Evolutionary conservation across 2,113 vertebrate species (phyloP).

Genomic region (Eubucco bourcierii): DNA sequence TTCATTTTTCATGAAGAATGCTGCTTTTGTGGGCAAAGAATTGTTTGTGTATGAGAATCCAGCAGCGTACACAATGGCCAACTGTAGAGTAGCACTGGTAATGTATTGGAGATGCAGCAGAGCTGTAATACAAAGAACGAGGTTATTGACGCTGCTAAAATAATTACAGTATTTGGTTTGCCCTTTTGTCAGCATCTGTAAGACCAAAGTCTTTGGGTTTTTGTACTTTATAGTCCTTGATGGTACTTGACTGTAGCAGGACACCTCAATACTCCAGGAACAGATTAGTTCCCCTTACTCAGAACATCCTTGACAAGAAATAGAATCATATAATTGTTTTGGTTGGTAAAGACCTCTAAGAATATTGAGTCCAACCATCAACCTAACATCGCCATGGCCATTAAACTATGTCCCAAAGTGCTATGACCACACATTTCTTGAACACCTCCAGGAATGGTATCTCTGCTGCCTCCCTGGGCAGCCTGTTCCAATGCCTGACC

Average conservation of each 20-base stretch:
- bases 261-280: not conserved
- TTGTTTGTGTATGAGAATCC: not conserved
- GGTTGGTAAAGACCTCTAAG: too few species aligned
- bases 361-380: too few species aligned
- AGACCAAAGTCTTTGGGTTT: not conserved
- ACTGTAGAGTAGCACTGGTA: not conserved
- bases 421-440: too few species aligned
- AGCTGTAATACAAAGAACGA: not conserved
- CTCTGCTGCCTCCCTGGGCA: too few species aligned
- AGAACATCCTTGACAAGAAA: not conserved
- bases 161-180: not conserved
- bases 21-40: not conserved
- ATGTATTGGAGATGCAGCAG: not conserved
- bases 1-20: not conserved
- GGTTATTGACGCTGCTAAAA: not conserved
- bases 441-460: too few species aligned
- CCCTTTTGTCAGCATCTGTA: not conserved
- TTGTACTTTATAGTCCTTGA: not conserved
- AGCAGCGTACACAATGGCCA: not conserved
- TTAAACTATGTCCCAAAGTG: too few species aligned
- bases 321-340: not conserved
- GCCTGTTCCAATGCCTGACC: too few species aligned
- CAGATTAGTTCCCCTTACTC: not conserved
- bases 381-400: too few species aligned
- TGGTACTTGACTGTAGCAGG: not conserved